phyloP scores from a whole-genome alignment of 1,140 invertebrate genomes.

The Oreohelix idahoensis region DNA sequence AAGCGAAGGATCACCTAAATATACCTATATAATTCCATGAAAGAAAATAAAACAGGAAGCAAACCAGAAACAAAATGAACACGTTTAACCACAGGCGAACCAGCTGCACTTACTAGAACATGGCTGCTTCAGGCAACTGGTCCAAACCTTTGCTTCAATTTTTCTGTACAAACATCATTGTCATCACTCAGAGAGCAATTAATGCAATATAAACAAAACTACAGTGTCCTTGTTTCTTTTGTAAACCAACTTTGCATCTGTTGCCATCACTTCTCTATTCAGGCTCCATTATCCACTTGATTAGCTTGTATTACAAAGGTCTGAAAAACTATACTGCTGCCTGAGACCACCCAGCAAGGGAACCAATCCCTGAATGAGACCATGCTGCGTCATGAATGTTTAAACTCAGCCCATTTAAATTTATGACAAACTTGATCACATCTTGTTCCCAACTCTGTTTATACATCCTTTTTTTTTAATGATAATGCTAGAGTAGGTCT shows the following conservation, averaged over 20 bases:
- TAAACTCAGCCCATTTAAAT: neutral
- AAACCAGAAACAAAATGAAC: neutral
- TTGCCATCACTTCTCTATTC: neutral
- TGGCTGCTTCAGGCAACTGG: conserved; percentile 39
- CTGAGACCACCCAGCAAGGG: neutral
- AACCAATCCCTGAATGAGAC: neutral
- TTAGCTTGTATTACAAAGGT: neutral
- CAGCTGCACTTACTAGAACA: conserved; percentile 39
- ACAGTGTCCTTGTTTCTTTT: neutral
- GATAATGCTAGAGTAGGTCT: neutral
- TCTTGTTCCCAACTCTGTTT: neutral
- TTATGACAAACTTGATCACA: neutral
- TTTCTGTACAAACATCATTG: conserved; percentile 20
- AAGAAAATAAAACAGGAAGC: conserved; percentile 16
- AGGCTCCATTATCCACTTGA: neutral
- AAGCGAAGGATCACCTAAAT: neutral
- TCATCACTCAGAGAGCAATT: neutral
- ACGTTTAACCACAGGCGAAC: neutral
- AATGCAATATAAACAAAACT: conserved; percentile 1
- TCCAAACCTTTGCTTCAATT: neutral
- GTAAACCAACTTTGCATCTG: neutral
- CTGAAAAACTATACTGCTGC: conserved; percentile 20
- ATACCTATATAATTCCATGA: neutral
- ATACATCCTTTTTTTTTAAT: neutral
- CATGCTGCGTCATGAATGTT: neutral